Conservation (phyloP, 2,113 vertebrate genomes). For the Anguilla japonica region DNA sequence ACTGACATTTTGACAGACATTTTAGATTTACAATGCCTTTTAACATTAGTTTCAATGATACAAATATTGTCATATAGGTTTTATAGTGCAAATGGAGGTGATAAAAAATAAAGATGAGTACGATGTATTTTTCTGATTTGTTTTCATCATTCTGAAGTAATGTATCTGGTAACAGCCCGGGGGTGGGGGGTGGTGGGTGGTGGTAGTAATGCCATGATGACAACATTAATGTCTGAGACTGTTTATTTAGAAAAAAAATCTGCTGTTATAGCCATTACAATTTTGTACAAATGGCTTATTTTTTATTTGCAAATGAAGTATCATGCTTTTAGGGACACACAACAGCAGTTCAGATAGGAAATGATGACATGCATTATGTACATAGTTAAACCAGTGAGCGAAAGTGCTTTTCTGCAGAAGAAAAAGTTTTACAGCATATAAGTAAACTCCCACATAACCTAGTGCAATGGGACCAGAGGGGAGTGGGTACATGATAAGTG, state of each 20-base stretch:
- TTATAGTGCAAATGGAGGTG: not conserved
- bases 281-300: constrained; percentile 16
- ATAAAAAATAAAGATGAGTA: constrained; percentile 7
- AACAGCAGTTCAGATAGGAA: constrained; percentile 28
- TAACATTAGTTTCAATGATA: not conserved
- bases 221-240: not conserved
- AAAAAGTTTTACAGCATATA: not conserved
- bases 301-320: constrained; percentile 57
- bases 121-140: not conserved
- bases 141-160: not conserved
- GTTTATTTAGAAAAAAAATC: constrained; percentile 33
- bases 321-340: constrained; percentile 35
- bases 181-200: not conserved
- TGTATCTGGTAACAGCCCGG: not conserved
- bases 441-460: too few relatives aligned
- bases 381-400: not conserved
- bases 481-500: too few relatives aligned
- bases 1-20: not conserved
- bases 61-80: not conserved
- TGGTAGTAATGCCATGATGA: not conserved
- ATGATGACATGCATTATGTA: constrained; percentile 31
- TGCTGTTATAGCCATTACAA: constrained; percentile 23
- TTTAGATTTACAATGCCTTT: not conserved
- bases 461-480: too few relatives aligned
- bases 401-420: constrained; percentile 23